These are phyloP conservation scores for Calameuta pallipes DNA, from an alignment of 2,888 invertebrate genomes.

Conservation along the genomic window DNA sequence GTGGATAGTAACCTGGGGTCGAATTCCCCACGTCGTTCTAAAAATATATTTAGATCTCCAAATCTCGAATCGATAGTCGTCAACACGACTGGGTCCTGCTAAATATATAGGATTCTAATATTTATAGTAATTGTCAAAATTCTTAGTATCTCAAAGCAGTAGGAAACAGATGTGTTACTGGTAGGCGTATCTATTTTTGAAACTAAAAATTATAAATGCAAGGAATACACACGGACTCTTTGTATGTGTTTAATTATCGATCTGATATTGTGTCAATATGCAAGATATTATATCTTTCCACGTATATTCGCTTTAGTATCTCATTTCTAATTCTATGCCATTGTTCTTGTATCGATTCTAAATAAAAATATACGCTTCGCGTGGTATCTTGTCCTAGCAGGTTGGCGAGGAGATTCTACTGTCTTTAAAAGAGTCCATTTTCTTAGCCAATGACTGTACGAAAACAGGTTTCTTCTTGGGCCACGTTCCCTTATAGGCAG, in stretches of 20 bases:
- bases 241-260: neutral
- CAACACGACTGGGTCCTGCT: neutral
- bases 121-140: neutral
- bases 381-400: neutral
- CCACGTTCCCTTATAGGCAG: neutral
- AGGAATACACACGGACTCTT: neutral
- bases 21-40: neutral
- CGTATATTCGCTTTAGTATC: neutral
- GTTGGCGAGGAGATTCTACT: neutral
- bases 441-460: constrained; percentile 3
- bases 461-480: constrained; percentile 1
- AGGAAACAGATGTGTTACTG: neutral
- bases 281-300: neutral
- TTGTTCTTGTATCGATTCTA: neutral
- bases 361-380: neutral
- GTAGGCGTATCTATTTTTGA: neutral
- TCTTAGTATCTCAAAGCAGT: neutral
- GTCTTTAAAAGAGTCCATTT: neutral
- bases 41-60: neutral
- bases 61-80: neutral
- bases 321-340: neutral
- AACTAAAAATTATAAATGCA: neutral
- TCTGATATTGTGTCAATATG: neutral
- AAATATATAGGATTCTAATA: neutral
- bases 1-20: constrained; percentile 4